A percentile compares a stretch with the other conserved stretches of the same genome.
phyloP scores from a whole-genome alignment of 2,888 invertebrate species.

The Dastarcus helophoroides region DNA sequence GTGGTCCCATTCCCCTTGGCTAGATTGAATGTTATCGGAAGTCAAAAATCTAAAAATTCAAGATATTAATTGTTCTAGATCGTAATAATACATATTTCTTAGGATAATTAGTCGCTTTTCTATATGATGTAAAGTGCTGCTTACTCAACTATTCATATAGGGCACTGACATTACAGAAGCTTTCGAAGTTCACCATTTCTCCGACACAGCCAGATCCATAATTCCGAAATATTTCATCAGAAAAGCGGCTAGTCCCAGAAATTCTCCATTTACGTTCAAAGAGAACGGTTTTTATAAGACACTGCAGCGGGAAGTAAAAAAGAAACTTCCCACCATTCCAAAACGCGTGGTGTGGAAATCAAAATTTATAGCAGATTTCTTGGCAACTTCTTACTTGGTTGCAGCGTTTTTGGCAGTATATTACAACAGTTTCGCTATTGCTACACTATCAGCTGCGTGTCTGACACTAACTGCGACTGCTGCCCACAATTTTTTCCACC shows the following conservation, averaged over 20 bases:
- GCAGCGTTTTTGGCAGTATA: constrained; percentile 32
- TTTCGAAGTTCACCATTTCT: constrained; percentile 62
- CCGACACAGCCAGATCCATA: constrained; percentile 42
- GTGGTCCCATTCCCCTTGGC: too few species aligned
- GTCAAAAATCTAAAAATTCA: too few species aligned
- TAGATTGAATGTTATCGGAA: too few species aligned
- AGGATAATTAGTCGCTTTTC: too few species aligned
- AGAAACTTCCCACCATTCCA: constrained; percentile 44
- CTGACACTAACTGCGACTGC: constrained; percentile 41
- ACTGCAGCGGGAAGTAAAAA: constrained; percentile 46
- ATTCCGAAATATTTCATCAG: constrained; percentile 53
- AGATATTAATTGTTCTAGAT: too few species aligned
- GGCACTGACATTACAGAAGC: constrained; percentile 71
- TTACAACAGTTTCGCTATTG: constrained; percentile 33
- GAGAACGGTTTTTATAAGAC: constrained; percentile 63
- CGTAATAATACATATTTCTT: too few species aligned
- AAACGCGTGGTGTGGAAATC: constrained; percentile 28
- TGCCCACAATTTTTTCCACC: constrained; percentile 70
- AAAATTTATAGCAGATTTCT: constrained; percentile 32
- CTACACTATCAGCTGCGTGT: constrained; percentile 42
- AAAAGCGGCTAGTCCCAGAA: constrained; percentile 49
- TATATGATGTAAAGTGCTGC: too few species aligned
- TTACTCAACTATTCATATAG: too few species aligned
- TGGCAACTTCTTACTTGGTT: constrained; percentile 30
- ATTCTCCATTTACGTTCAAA: constrained; percentile 59